phyloP scores from a whole-genome alignment of 2,113 vertebrate genomes.

The Antechinus stuartii region DNA sequence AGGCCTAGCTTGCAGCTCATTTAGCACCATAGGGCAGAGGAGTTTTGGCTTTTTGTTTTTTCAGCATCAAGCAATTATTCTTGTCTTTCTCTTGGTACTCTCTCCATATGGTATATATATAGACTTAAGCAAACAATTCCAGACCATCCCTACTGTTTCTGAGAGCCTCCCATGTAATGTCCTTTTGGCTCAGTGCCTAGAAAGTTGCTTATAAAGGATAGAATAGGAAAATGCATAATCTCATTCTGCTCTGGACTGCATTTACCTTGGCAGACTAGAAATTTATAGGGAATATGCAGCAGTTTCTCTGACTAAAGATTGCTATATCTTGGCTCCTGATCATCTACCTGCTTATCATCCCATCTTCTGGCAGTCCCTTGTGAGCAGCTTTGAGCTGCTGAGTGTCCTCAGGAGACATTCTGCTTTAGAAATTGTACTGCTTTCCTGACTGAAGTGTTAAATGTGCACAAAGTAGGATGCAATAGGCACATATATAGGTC shows the following conservation, averaged over 20 bases:
- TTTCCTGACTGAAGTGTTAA: conserved; percentile 38
- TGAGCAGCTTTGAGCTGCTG: conserved; percentile 35
- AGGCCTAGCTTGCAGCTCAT: background rate
- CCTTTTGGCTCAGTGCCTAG: conserved; percentile 40
- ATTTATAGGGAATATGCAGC: conserved; percentile 48
- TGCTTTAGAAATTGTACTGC: conserved; percentile 51
- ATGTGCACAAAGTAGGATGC: background rate
- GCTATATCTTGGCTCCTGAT: conserved; percentile 31
- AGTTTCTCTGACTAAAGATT: conserved; percentile 44
- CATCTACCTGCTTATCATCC: conserved; percentile 26
- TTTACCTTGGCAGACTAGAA: conserved; percentile 55
- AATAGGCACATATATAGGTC: conserved; percentile 19
- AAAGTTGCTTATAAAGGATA: conserved; percentile 60
- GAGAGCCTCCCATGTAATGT: conserved; percentile 38
- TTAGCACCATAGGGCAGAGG: background rate
- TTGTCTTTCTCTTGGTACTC: conserved; percentile 46
- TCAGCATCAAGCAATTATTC: background rate
- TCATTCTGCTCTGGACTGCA: conserved; percentile 50
- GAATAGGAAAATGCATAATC: conserved; percentile 51
- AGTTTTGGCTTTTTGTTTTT: background rate
- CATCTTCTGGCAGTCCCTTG: conserved; percentile 15
- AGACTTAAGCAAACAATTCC: conserved; percentile 52
- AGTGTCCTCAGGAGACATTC: conserved; percentile 63
- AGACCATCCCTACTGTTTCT: conserved; percentile 46
- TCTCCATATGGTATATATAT: conserved; percentile 18